Percentiles rank a stretch among this genome's conserved stretches.
Evolutionary conservation across 2,888 invertebrate species (phyloP).

Genomic region (Disparrhopalites patrizii): DNA sequence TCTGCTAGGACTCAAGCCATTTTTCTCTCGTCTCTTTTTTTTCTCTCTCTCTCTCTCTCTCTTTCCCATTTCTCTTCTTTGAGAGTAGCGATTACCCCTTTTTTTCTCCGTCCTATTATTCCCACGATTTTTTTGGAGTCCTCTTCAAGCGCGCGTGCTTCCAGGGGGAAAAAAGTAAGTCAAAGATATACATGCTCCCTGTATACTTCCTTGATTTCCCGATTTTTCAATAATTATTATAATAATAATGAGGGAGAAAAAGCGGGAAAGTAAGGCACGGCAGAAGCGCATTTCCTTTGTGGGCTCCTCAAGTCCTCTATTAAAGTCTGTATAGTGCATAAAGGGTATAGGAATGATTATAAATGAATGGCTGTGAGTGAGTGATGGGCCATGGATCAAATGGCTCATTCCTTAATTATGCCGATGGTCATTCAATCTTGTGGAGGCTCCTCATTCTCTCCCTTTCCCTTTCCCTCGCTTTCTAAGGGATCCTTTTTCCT

Average conservation of each 20-base stretch:
- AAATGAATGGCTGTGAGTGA: constrained; percentile 14
- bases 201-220: too few species aligned
- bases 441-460: constrained; percentile 16
- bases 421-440: constrained; percentile 24
- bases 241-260: too few species aligned
- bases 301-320: too few species aligned
- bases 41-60: too few species aligned
- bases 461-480: too few species aligned
- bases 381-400: constrained; percentile 3
- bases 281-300: too few species aligned
- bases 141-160: neutral
- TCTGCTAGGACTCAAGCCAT: too few species aligned
- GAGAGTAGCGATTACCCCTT: neutral
- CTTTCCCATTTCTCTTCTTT: constrained; percentile 11
- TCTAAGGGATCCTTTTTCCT: too few species aligned
- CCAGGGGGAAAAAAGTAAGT: neutral
- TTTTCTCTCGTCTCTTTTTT: too few species aligned
- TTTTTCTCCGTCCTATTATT: neutral
- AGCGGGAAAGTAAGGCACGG: too few species aligned
- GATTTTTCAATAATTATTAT: too few species aligned
- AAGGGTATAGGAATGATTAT: constrained; percentile 5
- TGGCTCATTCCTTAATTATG: constrained; percentile 19
- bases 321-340: neutral
- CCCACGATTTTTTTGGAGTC: neutral
- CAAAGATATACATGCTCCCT: too few species aligned